Base-by-base conservation (phyloP, 2,797 vertebrate genomes). In the Chaetophractus vellerosus region DNA sequence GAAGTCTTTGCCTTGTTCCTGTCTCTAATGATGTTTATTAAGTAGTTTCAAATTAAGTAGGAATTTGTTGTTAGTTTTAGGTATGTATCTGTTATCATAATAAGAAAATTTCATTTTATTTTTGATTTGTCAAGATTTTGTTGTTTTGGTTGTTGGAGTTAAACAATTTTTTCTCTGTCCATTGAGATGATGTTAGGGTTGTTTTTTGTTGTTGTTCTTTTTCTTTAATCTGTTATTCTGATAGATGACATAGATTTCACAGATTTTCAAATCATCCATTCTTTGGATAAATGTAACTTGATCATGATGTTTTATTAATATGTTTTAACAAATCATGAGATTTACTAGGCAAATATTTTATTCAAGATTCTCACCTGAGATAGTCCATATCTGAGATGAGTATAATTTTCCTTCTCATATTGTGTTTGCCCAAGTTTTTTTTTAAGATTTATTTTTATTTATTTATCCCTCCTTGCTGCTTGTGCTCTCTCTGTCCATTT, bases 321-420 rank as follows among this genome's bases (percentile, higher is more conserved):
- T 80, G 48, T 52, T 72, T 84, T 48, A 88, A 68, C 57, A 88
- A 71, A 94, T 79, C 88, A 38, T 28, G 61, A 38, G n/a, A 66
- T 59, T 64, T 11, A 52, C 18, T 71, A 5, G 83, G 18, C 69
- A 68, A 66, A 41, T 72, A n/a, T 45, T 91, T 74, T 84, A 45
- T 91, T 48, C 52, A 75, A 33, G 16, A 55, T 36, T 82, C 7
- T 80, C 80, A 88, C 28, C 78, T 66, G 28, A 76, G 26, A 83
- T 72, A 85, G 38, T 38, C 63, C n/a, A 28, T 93, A 76, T 26
- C n/a, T 82, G 31, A 80, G 31, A 84, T 36, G 18, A 85, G 50
- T 82, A 50, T 78, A 36, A 90, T 87, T 82, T 93, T 76, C 31
- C 31, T 93, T 63, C 61, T 71, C n/a, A 76, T 75, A 28, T 87